These are phyloP conservation scores for Corynorhinus townsendii DNA, from an alignment of 2,113 vertebrate species.

Conservation along the genomic window DNA sequence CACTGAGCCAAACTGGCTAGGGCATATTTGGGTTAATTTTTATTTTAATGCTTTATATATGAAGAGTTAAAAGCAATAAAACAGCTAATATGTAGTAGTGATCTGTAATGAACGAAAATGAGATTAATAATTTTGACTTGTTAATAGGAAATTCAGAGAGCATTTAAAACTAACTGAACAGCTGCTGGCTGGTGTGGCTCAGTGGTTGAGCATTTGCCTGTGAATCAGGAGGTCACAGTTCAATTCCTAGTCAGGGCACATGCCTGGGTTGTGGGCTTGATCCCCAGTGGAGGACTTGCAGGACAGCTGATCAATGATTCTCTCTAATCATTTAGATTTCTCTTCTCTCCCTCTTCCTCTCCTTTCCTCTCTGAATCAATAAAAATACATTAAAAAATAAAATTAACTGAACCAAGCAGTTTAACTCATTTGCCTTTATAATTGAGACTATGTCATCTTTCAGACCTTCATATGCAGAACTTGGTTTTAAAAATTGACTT, in stretches of 20 bases:
- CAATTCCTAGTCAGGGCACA: too few relatives aligned
- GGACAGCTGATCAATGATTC: too few relatives aligned
- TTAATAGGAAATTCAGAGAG: background rate
- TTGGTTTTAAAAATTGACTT: background rate
- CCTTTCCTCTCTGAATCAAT: too few relatives aligned
- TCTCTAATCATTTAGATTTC: too few relatives aligned
- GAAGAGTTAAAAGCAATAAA: constrained; percentile 1
- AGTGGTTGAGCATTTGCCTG: too few relatives aligned
- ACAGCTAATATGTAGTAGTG: background rate
- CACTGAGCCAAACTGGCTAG: too few relatives aligned
- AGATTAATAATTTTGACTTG: constrained; percentile 28
- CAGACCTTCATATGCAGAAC: background rate
- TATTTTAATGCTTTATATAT: background rate
- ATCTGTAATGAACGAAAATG: constrained; percentile 15
- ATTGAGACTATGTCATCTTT: background rate
- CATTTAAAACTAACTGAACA: background rate
- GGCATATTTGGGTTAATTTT: background rate
- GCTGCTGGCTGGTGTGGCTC: too few relatives aligned
- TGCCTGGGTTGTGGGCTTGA: too few relatives aligned
- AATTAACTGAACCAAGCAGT: background rate
- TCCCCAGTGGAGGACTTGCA: too few relatives aligned
- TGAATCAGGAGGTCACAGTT: too few relatives aligned
- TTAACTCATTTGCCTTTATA: background rate
- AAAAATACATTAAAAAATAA: background rate
- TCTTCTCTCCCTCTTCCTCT: too few relatives aligned